Conservation (phyloP, 2,113 vertebrate genomes). For the Galeopterus variegatus region DNA sequence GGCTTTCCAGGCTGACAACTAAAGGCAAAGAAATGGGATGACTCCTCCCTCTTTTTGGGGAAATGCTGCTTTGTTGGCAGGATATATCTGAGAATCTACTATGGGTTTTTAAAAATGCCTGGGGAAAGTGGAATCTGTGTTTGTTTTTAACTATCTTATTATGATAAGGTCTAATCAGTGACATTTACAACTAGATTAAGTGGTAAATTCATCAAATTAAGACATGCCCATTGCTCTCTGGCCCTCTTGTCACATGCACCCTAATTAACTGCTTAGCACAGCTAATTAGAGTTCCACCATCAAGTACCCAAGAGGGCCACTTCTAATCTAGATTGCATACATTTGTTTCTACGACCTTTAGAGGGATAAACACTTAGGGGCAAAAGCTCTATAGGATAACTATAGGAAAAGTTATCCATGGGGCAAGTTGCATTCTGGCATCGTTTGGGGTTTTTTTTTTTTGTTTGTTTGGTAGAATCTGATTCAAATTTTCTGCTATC, state of each 20-base stretch:
- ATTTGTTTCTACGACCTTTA: background rate
- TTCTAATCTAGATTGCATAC: background rate
- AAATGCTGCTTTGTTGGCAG: background rate
- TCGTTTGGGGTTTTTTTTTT: background rate
- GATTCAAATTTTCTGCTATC: background rate
- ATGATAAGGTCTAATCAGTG: background rate
- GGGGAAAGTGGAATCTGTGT: background rate
- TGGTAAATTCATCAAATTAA: background rate
- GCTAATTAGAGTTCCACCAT: background rate
- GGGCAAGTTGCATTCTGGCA: background rate
- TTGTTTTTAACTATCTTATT: background rate
- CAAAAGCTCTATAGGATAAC: background rate
- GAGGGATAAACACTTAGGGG: background rate
- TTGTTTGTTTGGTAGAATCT: background rate
- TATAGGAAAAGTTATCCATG: background rate
- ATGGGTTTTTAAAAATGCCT: background rate
- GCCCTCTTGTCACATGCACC: background rate
- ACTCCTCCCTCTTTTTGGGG: background rate
- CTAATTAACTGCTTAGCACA: background rate
- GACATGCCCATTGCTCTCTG: background rate
- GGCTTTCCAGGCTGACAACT: slow-evolving; percentile 94
- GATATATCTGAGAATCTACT: background rate
- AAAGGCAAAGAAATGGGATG: slow-evolving; percentile 62
- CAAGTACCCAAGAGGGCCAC: background rate
- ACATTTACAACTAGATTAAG: background rate